These are phyloP conservation scores for Falco rusticolus DNA, from an alignment of 2,797 vertebrate genomes.

Conservation along the genomic window DNA sequence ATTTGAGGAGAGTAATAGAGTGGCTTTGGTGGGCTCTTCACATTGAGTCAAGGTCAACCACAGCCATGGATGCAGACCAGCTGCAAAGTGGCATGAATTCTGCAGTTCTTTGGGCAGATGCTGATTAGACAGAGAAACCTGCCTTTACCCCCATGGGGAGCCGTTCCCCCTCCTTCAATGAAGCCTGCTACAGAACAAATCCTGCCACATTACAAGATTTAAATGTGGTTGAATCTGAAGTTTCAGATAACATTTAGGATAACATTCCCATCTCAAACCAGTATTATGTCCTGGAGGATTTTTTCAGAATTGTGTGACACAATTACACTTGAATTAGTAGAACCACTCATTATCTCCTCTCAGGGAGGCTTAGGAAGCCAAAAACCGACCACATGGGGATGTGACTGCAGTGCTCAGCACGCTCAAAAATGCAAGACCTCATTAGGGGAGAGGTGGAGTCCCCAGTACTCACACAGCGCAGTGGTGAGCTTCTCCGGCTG, in stretches of 20 bases:
- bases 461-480: slow-evolving; percentile 85
- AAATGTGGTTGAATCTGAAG: neutral
- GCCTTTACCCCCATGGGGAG: too few relatives aligned
- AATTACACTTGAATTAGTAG: neutral
- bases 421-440: neutral
- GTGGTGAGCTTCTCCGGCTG: slow-evolving; percentile 93
- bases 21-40: too few relatives aligned
- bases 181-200: neutral
- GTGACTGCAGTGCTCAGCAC: neutral
- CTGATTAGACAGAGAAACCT: neutral
- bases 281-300: neutral
- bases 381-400: neutral
- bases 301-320: neutral
- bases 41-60: too few relatives aligned
- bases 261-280: neutral
- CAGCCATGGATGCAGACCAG: neutral
- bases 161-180: neutral
- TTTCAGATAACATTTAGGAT: neutral
- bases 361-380: too few relatives aligned
- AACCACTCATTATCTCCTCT: neutral
- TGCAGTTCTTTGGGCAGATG: neutral
- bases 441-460: accelerated
- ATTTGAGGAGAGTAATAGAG: too few relatives aligned
- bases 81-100: neutral
- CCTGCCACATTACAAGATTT: neutral